phyloP scores from a whole-genome alignment of 1,140 invertebrate species.

The Hermetia illucens region DNA sequence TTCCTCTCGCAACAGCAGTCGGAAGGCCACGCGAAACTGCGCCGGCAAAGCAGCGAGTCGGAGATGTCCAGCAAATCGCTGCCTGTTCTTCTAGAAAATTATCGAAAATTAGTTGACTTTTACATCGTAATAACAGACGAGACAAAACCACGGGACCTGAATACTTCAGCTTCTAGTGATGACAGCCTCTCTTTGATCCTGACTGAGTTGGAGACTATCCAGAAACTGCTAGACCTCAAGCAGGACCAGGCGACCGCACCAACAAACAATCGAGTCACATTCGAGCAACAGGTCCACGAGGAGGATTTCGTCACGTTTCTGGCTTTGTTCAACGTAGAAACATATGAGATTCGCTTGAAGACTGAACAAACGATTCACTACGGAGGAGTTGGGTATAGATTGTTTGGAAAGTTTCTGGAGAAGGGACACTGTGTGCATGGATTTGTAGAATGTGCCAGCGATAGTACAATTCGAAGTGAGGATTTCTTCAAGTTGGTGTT shows the following conservation, averaged over 20 bases:
- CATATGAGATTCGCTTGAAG: conserved; percentile 10
- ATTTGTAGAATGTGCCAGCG: conserved; percentile 16
- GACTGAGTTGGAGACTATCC: conserved; percentile 1
- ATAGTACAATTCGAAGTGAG: conserved; percentile 14
- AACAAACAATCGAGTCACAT: background rate
- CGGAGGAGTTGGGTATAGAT: conserved; percentile 16
- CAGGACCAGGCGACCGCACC: background rate
- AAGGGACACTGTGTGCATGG: conserved; percentile 15
- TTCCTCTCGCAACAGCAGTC: background rate
- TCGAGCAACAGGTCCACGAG: background rate
- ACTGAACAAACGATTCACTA: conserved; percentile 13
- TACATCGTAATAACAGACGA: no score
- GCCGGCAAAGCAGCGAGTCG: no score
- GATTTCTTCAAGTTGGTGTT: conserved; percentile 23
- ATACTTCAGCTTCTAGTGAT: no score
- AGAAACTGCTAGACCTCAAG: background rate
- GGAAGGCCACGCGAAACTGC: no score
- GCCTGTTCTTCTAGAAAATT: background rate
- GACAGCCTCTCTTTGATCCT: no score
- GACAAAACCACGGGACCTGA: no score
- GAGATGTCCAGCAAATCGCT: no score
- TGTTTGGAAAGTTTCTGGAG: conserved; percentile 19
- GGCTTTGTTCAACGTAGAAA: no score
- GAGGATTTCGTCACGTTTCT: no score
- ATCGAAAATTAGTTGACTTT: background rate